These are phyloP conservation scores for Lethenteron camtschaticum DNA, from an alignment of 2,113 vertebrate species.

Conservation along the genomic window DNA sequence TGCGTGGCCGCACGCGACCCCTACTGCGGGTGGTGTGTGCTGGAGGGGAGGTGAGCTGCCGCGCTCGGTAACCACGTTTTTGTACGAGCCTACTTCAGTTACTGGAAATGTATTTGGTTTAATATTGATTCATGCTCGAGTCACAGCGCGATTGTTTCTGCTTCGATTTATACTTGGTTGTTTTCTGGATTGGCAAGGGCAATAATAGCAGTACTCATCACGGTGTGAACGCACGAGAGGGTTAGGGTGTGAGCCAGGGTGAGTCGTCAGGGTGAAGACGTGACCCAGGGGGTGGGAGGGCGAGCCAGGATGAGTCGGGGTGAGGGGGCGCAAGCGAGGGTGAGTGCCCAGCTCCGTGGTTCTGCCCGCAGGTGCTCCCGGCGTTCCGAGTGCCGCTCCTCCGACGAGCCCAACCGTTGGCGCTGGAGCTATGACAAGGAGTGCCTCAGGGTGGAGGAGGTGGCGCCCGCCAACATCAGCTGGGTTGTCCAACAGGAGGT, in stretches of 20 bases:
- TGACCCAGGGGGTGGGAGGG: background rate
- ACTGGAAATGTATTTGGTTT: background rate
- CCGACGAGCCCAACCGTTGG: constrained; percentile 35
- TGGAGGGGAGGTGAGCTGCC: constrained; percentile 39
- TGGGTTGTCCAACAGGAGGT: constrained; percentile 7
- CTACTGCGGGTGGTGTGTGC: constrained; percentile 57
- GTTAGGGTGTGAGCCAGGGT: background rate
- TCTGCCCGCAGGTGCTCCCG: constrained; percentile 29
- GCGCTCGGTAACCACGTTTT: background rate
- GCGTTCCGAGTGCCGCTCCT: constrained; percentile 26
- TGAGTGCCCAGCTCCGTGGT: too few species aligned
- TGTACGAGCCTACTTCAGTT: background rate
- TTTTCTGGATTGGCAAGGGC: background rate
- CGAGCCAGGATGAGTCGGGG: background rate
- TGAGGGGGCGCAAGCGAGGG: background rate
- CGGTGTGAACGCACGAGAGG: background rate
- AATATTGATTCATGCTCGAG: background rate
- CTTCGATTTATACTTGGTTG: too few species aligned
- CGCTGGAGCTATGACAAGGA: constrained; percentile 41
- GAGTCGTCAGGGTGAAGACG: background rate
- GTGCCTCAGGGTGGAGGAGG: constrained; percentile 30
- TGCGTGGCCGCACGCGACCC: constrained; percentile 42
- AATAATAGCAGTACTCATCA: background rate
- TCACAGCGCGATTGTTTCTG: too few species aligned
- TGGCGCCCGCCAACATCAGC: constrained; percentile 37